Evolutionary conservation across 2,113 vertebrate genomes (phyloP), one percentile per base, ranked within the genome.

Genomic region (Apus apus): DNA sequence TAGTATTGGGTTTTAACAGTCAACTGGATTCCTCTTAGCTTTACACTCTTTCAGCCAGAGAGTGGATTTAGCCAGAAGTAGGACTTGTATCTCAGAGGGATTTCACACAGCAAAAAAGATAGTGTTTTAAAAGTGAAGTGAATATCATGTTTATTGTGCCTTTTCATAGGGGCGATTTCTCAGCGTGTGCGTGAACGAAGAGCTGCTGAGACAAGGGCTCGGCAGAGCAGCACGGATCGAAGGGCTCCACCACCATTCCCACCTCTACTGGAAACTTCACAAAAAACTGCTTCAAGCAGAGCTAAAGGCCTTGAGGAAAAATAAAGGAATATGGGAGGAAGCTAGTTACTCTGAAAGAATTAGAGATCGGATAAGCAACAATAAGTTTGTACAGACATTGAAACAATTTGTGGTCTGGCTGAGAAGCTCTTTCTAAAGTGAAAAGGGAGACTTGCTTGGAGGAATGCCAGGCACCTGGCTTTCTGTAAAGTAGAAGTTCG

Each of bases 281-380:
- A 99, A 92, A 85, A 98, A 97, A n/a, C 97, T 99, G 54, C 98
- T 99, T 65, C 98, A 77, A 93, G 99, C 99, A 45, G 99, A 99
- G 98, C 54, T 98, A 45, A 98, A 94, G 88, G 99, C 99, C 12
- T 93, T 98, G 97, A 99, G 88, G 97, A 98, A 98, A 95, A 97
- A 97, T 13, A 97, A 95, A 95, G 99, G 99, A 38, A 97, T 99
- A 86, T 99, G 99, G 99, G 98, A 98, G 89, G 98, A 98, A 87
- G 97, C 98, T 84, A 98, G 97, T 70, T 97, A 97, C 60, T 96
- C 98, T 81, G 98, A 98, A 87, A 97, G 94, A 72, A n/a, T 98
- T 92, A 98, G 80, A 70, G 96, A 91, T 29, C 83, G 13, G 2
- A 3, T 98, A 40, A 89, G 84, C 68, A 97, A 93, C 81, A 98